Evolutionary conservation across 1,140 invertebrate species (phyloP), one percentile per base, ranked within the genome.

Genomic region (Hyles euphorbiae): DNA sequence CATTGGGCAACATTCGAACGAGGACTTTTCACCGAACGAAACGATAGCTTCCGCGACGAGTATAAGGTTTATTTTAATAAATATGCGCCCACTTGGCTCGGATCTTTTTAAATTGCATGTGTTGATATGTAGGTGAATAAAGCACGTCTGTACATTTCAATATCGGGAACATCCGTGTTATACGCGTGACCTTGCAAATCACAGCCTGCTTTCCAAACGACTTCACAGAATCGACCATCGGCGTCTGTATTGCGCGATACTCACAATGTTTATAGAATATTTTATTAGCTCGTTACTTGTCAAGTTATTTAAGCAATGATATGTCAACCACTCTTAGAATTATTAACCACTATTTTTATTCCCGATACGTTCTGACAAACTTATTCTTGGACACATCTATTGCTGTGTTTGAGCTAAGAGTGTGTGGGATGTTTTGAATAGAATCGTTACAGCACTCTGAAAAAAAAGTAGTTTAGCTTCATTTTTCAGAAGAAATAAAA

Each of bases 141-240:
- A 88, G 85, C 80, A 85, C 82, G 83, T 83, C 81, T 87, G 76
- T 88, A 88, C 85, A 88, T 88, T 88, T 85, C 83, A 88, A 88
- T 88, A 88, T 88, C 83, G 82, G 81, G 83, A 87, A 88, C 85
- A 88, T 88, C 85, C 85, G 85, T 87, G 83, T 88, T 87, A 88
- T 87, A 81, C 81, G 83, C 81, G 83, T 87, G 85, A 88, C 85
- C 85, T 88, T 88, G 85, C 85, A 88, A 87, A 87, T 87, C 83
- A 88, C 83, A 87, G 81, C 83, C 83, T 88, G 83, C 83, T 88
- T 88, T 88, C 83, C 82, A 88, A 88, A 88, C 82, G 82, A 81
- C 83, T 88, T 88, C 85, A 76, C 70, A 79, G 85, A 88, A 88
- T 75, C 81, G 81, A 64, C 69, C 70, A 74, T 76, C 75, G 79